Base-by-base conservation (phyloP, 2,797 vertebrate species). In the Acanthurus leucopareius region DNA sequence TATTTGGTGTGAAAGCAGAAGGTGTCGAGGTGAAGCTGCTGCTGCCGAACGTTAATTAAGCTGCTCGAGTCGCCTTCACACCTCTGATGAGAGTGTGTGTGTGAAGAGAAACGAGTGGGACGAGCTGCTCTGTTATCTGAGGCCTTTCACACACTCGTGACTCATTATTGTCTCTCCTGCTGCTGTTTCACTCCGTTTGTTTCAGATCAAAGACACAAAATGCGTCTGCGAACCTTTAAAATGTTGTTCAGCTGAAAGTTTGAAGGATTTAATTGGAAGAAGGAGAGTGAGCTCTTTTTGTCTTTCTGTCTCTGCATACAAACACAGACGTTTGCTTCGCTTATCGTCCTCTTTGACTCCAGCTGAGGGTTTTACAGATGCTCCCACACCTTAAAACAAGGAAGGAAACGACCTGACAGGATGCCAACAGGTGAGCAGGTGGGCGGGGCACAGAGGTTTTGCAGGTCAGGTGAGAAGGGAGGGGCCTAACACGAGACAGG, bases 21-120 rank as follows among this genome's bases (percentile, higher is more conserved):
- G 16, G 19, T 73, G 44, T 28, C 2, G 52, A 17, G 53, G 25
- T 32, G 25, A 56, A 56, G 53, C 53, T 40, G 40, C 35, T 60
- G 58, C 58, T 15, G 54, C 28, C 40, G 15, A 53, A 3, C 25
- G n/a, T 68, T 79, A 62, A 73, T 79, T 56, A 79, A 66, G 35
- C 51, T 25, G 42, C 28, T 35, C 1, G 19, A 48, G 38, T 63
- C 38, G 51, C 16, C 66, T 69, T 62, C 77, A 63, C 77, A 44
- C 59, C 59, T 74, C n/a, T 22, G 48, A 22, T 11, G 19, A 10
- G 38, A 38, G 52, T 32, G 8, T 22, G 63, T 52, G 47, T 32
- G 54, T 56, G 54, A 54, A 8, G 52, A 54, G 14, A 7, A 8
- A 3, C 25, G 53, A 54, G 52, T 54, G 52, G 52, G 52, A 25